Percentiles rank a stretch among this genome's conserved stretches.
Conservation (phyloP, 2,797 vertebrate species). For the Coilia nasus region DNA sequence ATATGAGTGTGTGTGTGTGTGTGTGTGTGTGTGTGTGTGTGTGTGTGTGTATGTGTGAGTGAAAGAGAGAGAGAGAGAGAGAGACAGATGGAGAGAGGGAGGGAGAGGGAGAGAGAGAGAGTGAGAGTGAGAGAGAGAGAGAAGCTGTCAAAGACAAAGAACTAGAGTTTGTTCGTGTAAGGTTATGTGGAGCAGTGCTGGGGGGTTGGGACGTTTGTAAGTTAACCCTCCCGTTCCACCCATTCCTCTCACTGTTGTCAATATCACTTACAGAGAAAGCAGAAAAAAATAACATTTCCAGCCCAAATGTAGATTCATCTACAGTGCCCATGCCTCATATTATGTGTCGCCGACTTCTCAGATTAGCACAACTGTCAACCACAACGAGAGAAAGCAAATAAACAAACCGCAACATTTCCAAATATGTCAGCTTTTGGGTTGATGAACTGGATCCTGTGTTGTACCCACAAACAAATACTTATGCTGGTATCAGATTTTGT, state of each 20-base stretch:
- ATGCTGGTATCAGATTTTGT: slow-evolving; percentile 51
- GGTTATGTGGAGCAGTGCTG: neutral
- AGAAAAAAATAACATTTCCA: neutral
- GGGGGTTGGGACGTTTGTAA: neutral
- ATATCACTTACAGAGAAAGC: neutral
- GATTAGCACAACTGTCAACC: slow-evolving; percentile 6
- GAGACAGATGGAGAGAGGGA: neutral
- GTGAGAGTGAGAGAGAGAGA: neutral
- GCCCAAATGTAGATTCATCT: neutral
- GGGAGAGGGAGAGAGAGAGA: neutral
- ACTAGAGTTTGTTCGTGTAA: neutral
- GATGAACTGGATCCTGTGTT: slow-evolving; percentile 46
- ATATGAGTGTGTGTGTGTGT: neutral
- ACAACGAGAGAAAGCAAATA: slow-evolving; percentile 2
- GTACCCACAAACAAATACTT: slow-evolving; percentile 35
- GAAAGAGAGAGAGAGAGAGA: neutral
- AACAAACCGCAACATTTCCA: slow-evolving; percentile 15
- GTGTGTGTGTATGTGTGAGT: neutral
- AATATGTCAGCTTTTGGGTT: slow-evolving; percentile 61
- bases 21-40: neutral
- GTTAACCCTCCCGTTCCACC: neutral
- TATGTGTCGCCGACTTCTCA: neutral
- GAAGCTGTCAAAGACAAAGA: slow-evolving; percentile 1
- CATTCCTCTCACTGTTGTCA: slow-evolving; percentile 7
- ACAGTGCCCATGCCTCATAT: neutral